Conservation (phyloP, 2,888 invertebrate species). For the Cinara cedri region DNA sequence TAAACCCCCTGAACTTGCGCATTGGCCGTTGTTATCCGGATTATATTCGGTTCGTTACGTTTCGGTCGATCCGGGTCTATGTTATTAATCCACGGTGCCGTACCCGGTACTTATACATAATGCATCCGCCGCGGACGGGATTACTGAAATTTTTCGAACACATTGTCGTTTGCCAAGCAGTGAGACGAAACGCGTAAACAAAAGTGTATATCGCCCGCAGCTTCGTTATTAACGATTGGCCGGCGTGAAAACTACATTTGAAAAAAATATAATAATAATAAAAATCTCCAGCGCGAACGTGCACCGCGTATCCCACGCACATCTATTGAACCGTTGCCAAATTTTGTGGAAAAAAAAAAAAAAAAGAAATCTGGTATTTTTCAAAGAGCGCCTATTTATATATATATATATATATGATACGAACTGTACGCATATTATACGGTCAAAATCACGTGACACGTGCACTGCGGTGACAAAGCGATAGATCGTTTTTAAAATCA, state of each 20-base stretch:
- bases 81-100: no score
- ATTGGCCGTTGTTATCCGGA: no score
- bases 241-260: neutral
- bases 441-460: conserved; percentile 2
- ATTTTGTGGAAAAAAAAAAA: neutral
- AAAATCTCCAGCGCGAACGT: conserved; percentile 5
- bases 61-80: no score
- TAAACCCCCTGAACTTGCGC: no score
- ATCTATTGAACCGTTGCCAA: conserved; percentile 24
- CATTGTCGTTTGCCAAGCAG: no score
- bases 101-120: no score
- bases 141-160: no score
- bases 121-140: no score
- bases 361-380: conserved; percentile 21
- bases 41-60: no score
- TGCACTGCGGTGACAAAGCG: neutral
- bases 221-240: conserved; percentile 7
- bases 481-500: conserved; percentile 24
- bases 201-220: neutral
- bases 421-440: neutral
- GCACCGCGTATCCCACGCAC: conserved; percentile 23
- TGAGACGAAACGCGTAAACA: neutral
- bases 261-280: neutral
- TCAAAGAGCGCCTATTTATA: neutral
- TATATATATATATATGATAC: no score